phyloP scores from a whole-genome alignment of 2,888 invertebrate genomes.

The Stenchaetothrips biformis region DNA sequence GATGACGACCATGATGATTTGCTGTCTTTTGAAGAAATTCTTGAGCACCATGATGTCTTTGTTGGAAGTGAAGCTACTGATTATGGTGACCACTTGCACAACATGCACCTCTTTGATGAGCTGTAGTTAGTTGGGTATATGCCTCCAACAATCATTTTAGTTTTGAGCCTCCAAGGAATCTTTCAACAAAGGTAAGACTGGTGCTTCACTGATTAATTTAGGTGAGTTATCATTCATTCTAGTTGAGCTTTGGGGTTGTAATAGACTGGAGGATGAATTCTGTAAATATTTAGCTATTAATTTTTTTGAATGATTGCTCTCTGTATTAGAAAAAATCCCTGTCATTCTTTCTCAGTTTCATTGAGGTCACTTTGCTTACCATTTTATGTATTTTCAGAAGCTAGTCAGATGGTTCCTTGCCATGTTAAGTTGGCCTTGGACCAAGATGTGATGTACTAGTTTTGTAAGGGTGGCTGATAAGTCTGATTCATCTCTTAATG shows the following conservation, averaged over 20 bases:
- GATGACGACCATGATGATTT: conserved; percentile 80
- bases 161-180: not conserved
- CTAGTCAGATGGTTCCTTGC: not conserved
- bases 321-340: not conserved
- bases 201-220: not conserved
- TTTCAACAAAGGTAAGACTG: not conserved
- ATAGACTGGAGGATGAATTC: not conserved
- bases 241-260: not conserved
- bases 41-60: conserved; percentile 80
- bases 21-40: conserved; percentile 73
- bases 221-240: not conserved
- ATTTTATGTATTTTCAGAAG: not conserved
- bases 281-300: not conserved
- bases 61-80: conserved; percentile 91
- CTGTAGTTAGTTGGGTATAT: conserved; percentile 48
- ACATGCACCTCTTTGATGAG: conserved; percentile 77
- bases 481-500: not conserved
- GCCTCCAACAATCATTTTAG: not conserved
- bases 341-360: not conserved
- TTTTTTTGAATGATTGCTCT: not conserved
- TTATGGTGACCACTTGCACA: conserved; percentile 78
- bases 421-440: not conserved
- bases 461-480: conserved; percentile 1
- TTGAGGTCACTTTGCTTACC: not conserved
- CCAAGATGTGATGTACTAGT: not conserved